Evolutionary conservation across 2,797 vertebrate genomes (phyloP).

Genomic region (Clarias pachynema): DNA sequence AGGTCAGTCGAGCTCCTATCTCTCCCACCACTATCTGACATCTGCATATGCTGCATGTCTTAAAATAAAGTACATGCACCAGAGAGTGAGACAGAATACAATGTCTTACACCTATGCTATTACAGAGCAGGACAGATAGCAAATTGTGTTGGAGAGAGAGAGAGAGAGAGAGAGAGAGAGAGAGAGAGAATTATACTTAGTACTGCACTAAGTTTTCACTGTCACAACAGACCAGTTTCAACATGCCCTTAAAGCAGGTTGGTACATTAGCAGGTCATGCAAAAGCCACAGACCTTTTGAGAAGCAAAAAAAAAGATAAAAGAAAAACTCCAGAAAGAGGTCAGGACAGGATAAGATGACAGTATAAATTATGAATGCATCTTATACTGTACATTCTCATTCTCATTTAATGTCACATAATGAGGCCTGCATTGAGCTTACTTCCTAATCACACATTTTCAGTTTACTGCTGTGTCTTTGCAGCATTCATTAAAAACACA

Average conservation of each 20-base stretch:
- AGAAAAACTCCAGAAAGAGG: neutral
- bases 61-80: conserved; percentile 47
- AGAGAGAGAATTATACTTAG: conserved; percentile 52
- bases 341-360: neutral
- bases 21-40: conserved; percentile 48
- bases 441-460: neutral
- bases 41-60: conserved; percentile 59
- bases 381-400: neutral
- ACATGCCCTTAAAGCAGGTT: conserved; percentile 57
- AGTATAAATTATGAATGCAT: neutral
- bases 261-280: conserved; percentile 58
- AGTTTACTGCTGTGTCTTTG: neutral
- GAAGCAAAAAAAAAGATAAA: neutral
- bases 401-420: neutral
- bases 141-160: neutral
- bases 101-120: conserved; percentile 6
- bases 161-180: conserved; percentile 32
- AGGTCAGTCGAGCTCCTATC: conserved; percentile 63
- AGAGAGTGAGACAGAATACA: conserved; percentile 44
- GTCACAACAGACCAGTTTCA: conserved; percentile 69
- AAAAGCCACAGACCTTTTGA: conserved; percentile 45
- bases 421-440: neutral
- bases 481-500: conserved; percentile 21
- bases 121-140: conserved; percentile 14
- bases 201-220: conserved; percentile 69